Evolutionary conservation across 2,113 vertebrate genomes (phyloP), one percentile per base, ranked within the genome.

Genomic region (Silurus asotus): DNA sequence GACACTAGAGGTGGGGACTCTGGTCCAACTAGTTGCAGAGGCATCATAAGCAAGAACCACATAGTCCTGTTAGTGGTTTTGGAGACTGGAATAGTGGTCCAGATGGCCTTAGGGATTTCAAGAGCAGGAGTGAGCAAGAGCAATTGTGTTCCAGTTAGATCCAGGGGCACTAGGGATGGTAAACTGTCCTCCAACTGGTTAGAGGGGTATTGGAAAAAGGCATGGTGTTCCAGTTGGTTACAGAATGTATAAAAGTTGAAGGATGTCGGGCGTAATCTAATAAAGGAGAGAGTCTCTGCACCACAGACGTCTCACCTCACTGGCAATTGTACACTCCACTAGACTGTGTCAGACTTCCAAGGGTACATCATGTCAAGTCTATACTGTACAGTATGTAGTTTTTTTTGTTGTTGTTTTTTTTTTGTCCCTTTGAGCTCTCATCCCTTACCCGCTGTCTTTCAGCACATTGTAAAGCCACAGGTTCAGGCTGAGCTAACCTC

Each of bases 391-490:
- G 11, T 48, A 65, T 65, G 5, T n/a, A 5, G 1, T 11, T 49
- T 6, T 6, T 62, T n/a, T 37, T 80, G 48, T 80, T 45, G 15
- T 58, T 45, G 28, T 8, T 9, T 1, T 79, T 79, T 59, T 79
- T 79, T 28, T 65, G 80, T 81, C 56, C 77, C 45, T 59, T 59
- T 80, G 58, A 62, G 58, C 37, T 81, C 80, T 82, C 48, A 53
- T 82, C 23, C 80, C 17, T 64, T 61, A 51, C 80, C 13, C 51
- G 61, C 49, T 78, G 48, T 77, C 53, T 67, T 85, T 87, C 62
- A 82, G 82, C 17, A 28, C 69, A 25, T 74, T 25, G 48, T 69
- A 81, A 78, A 28, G 49, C 79, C 19, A 49, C 83, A 82, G 79
- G 83, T 77, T 25, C 67, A 65, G 45, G 23, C 0, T 53, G 28